These are phyloP conservation scores for Laticauda laticaudata DNA, from an alignment of 2,113 vertebrate genomes.

Conservation along the genomic window DNA sequence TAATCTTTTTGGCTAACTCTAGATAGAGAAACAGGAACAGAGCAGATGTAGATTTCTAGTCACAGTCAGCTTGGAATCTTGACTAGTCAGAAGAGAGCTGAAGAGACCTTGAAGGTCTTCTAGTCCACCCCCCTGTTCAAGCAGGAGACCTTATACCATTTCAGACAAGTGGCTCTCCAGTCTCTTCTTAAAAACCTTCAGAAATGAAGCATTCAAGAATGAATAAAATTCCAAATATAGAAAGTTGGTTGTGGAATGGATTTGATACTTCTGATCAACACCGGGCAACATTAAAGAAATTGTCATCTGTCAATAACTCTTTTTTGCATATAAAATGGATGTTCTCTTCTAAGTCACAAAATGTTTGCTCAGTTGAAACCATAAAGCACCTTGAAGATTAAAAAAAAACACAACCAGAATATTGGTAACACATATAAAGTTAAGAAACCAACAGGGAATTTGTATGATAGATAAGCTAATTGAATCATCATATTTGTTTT, in stretches of 20 bases:
- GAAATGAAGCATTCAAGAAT: neutral
- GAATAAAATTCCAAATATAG: neutral
- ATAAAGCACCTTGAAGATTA: neutral
- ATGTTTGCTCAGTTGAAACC: neutral
- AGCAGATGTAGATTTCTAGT: neutral
- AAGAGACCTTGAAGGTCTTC: neutral
- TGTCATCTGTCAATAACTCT: neutral
- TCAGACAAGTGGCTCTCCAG: neutral
- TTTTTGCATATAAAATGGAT: neutral
- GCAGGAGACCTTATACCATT: neutral
- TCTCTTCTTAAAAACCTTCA: neutral
- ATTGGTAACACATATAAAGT: neutral
- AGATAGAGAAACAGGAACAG: neutral
- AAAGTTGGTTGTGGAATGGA: neutral
- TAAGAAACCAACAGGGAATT: neutral
- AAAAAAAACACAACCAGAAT: neutral
- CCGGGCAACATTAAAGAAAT: neutral
- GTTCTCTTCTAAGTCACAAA: neutral
- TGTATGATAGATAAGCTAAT: neutral
- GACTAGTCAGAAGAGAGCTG: neutral
- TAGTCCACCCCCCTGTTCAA: neutral
- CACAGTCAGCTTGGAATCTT: neutral
- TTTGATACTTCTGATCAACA: neutral
- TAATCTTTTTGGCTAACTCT: neutral
- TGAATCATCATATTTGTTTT: slow-evolving; percentile 23